Percentiles rank a stretch among this genome's conserved stretches.
Evolutionary conservation across 2,888 invertebrate genomes (phyloP).

Genomic region (Yponomeuta cagnagella): DNA sequence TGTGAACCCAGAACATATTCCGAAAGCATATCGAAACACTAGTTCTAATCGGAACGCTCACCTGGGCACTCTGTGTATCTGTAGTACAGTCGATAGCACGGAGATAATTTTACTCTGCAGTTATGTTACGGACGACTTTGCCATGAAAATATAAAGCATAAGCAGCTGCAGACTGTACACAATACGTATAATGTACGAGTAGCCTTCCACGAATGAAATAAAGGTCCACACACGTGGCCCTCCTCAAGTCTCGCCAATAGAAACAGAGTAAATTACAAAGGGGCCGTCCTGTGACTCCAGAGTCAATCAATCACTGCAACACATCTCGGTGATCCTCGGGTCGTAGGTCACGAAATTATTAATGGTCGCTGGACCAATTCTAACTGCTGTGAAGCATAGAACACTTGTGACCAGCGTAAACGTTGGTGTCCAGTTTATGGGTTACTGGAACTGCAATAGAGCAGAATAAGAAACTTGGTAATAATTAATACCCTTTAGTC

Average conservation of each 20-base stretch:
- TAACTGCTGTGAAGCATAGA: background rate
- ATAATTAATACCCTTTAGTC: too few species aligned
- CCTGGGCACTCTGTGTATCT: too few species aligned
- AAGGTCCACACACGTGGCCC: background rate
- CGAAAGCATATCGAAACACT: too few species aligned
- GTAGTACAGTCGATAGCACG: too few species aligned
- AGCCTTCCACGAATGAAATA: background rate
- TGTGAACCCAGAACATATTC: too few species aligned
- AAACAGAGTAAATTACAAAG: background rate
- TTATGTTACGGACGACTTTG: too few species aligned
- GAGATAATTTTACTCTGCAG: too few species aligned
- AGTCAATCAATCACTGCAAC: constrained; percentile 38
- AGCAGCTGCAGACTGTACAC: background rate
- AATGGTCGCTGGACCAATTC: constrained; percentile 20
- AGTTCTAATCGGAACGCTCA: too few species aligned
- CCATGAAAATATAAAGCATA: too few species aligned
- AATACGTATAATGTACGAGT: background rate
- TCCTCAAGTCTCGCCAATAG: background rate
- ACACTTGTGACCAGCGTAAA: background rate
- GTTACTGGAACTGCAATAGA: background rate
- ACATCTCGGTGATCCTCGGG: constrained; percentile 21
- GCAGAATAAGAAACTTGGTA: too few species aligned
- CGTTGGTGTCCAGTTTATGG: background rate
- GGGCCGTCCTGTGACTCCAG: constrained; percentile 25
- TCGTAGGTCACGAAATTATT: constrained; percentile 26